Conservation (phyloP, 2,888 invertebrate genomes). For the Odontomyia ornata region DNA sequence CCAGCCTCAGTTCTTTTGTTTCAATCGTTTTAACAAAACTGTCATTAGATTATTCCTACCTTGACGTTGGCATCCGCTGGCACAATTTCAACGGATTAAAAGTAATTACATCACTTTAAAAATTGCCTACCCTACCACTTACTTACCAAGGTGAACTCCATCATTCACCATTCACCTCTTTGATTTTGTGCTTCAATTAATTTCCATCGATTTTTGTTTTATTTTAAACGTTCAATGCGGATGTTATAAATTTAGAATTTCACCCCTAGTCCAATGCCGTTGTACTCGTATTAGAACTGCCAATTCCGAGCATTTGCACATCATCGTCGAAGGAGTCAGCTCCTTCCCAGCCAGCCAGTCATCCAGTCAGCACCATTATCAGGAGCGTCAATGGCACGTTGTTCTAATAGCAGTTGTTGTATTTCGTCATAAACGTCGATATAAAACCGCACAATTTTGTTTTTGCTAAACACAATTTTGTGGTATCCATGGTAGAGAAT, state of each 20-base stretch:
- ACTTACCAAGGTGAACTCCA: no score
- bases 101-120: no score
- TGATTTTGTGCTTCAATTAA: conserved; percentile 29
- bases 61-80: no score
- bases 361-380: no score
- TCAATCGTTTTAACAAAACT: no score
- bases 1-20: no score
- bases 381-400: no score
- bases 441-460: conserved; percentile 20
- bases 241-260: conserved; percentile 7
- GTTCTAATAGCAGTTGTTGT: not conserved
- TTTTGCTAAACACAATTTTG: conserved; percentile 10
- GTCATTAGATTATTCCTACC: no score
- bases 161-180: not conserved
- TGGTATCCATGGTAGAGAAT: conserved; percentile 13
- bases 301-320: not conserved
- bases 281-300: not conserved
- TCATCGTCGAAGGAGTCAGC: not conserved
- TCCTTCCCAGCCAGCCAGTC: not conserved
- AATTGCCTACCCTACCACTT: no score
- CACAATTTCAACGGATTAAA: no score
- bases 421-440: not conserved
- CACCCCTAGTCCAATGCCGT: not conserved
- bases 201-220: conserved; percentile 13
- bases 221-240: conserved; percentile 1